Conservation (phyloP, 2,888 invertebrate species). For the Lingula anatina region DNA sequence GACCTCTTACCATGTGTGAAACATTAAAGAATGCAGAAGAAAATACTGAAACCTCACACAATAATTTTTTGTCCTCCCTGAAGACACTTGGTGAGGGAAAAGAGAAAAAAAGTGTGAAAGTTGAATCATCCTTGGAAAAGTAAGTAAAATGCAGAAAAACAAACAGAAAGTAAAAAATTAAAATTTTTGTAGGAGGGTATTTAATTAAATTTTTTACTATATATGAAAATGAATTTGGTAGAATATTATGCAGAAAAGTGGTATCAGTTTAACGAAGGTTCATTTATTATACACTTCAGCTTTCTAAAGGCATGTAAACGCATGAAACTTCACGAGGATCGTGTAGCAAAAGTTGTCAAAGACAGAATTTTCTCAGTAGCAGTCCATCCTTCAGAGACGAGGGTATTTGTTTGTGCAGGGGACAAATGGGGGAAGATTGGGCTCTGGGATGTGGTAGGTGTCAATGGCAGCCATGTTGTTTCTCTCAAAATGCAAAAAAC, state of each 20-base stretch:
- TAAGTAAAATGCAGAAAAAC: too few relatives aligned
- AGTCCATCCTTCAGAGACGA: slow-evolving; percentile 44
- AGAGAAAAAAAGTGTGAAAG: too few relatives aligned
- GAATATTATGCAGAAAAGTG: not conserved
- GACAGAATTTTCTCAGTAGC: slow-evolving; percentile 48
- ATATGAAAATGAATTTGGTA: not conserved
- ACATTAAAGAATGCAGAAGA: slow-evolving; percentile 9
- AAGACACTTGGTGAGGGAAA: too few relatives aligned
- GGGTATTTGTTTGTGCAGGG: slow-evolving; percentile 47
- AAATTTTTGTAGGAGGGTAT: not conserved
- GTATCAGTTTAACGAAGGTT: not conserved
- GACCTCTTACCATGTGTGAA: slow-evolving; percentile 19
- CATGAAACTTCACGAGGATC: slow-evolving; percentile 18
- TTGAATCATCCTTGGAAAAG: too few relatives aligned
- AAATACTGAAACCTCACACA: slow-evolving; percentile 8
- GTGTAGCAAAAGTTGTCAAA: slow-evolving; percentile 43
- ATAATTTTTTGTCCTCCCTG: too few relatives aligned
- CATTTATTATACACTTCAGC: slow-evolving; percentile 11
- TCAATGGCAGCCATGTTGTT: not conserved
- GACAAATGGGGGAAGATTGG: slow-evolving; percentile 50
- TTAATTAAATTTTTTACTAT: not conserved
- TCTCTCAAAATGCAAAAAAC: not conserved
- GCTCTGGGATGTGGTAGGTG: slow-evolving; percentile 44
- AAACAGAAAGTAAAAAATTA: too few relatives aligned
- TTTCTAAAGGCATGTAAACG: slow-evolving; percentile 17